These are phyloP conservation scores for Dipus sagitta DNA, from an alignment of 2,797 vertebrate genomes.

Conservation along the genomic window DNA sequence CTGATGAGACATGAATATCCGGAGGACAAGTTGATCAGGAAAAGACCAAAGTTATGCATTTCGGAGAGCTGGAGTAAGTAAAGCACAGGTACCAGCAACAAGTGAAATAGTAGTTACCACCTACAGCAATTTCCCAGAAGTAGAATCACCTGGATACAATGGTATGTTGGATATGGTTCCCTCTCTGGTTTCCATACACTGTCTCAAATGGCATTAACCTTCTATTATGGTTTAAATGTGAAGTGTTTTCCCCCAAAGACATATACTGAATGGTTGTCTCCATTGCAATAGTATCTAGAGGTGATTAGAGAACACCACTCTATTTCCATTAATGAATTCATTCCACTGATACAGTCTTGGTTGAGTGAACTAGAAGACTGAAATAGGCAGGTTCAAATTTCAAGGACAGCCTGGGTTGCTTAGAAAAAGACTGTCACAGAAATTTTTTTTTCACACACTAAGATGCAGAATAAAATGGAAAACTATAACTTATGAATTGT, in stretches of 20 bases:
- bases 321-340: no score
- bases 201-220: not conserved
- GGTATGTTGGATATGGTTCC: not conserved
- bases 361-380: no score
- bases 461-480: not conserved
- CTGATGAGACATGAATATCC: not conserved
- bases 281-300: no score
- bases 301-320: no score
- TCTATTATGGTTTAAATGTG: no score
- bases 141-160: not conserved
- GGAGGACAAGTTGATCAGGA: not conserved
- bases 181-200: not conserved
- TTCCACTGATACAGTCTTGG: not conserved
- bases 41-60: not conserved
- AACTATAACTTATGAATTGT: not conserved
- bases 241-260: no score
- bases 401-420: not conserved
- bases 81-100: not conserved
- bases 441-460: not conserved
- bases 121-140: not conserved
- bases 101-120: not conserved
- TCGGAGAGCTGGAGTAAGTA: not conserved
- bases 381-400: not conserved
- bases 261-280: no score
- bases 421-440: not conserved